Evolutionary conservation across 2,888 invertebrate species (phyloP).

Genomic region (Hyposoter dolosus): DNA sequence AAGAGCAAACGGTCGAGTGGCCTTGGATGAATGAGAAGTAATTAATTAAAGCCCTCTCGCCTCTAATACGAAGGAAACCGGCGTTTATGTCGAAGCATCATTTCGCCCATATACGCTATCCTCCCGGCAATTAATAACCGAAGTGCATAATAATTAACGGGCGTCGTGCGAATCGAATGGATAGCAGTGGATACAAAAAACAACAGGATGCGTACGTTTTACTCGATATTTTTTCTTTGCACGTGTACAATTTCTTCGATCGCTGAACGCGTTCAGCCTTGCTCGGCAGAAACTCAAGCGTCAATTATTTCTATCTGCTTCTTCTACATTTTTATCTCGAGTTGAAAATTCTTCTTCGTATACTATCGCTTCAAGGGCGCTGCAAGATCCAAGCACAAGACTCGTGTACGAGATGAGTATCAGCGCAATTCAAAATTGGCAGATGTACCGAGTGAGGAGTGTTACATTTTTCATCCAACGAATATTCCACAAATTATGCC

Average conservation of each 20-base stretch:
- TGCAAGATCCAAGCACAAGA: constrained; percentile 27
- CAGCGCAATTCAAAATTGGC: background rate
- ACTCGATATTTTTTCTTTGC: constrained; percentile 24
- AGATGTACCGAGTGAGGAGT: background rate
- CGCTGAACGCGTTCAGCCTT: constrained; percentile 34
- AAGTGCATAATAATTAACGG: constrained; percentile 81
- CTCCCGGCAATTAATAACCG: constrained; percentile 80
- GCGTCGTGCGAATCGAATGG: constrained; percentile 65
- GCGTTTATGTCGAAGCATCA: constrained; percentile 74
- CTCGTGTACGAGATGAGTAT: constrained; percentile 1
- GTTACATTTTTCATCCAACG: background rate
- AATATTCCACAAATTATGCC: background rate
- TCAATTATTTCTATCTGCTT: constrained; percentile 53
- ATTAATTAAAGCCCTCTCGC: constrained; percentile 65
- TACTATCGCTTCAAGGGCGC: background rate
- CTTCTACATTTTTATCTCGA: constrained; percentile 10
- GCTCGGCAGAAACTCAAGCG: constrained; percentile 14
- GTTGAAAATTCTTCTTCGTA: background rate
- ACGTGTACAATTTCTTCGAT: constrained; percentile 45
- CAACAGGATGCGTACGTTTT: constrained; percentile 28
- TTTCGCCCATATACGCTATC: constrained; percentile 51
- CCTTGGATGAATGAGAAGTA: constrained; percentile 51
- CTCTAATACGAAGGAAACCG: constrained; percentile 69
- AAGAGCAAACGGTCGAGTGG: constrained; percentile 37
- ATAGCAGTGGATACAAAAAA: constrained; percentile 52